Percentiles rank a stretch among this genome's conserved stretches.
Conservation (phyloP, 2,888 invertebrate species). For the Mesorhabditis spiculigera region DNA sequence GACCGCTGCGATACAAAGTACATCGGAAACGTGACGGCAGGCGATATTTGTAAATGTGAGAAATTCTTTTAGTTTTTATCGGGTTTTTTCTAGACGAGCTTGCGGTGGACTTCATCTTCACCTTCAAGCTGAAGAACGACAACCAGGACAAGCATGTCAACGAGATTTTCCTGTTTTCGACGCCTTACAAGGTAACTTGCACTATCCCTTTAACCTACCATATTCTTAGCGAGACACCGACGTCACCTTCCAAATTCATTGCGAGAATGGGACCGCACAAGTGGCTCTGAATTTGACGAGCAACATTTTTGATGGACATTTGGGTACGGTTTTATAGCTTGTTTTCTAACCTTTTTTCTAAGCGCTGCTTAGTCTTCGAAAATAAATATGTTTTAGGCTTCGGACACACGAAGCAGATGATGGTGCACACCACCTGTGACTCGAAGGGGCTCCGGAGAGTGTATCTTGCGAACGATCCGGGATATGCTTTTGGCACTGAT, state of each 20-base stretch:
- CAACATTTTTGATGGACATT: conserved; percentile 26
- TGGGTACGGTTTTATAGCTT: neutral
- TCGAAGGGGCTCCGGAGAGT: conserved; percentile 48
- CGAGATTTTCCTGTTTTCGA: conserved; percentile 93
- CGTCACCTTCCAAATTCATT: conserved; percentile 69
- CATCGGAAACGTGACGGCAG: conserved; percentile 72
- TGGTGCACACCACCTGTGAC: conserved; percentile 43
- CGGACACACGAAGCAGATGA: conserved; percentile 8
- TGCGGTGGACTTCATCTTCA: conserved; percentile 95
- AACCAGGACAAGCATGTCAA: conserved; percentile 84
- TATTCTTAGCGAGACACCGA: conserved; percentile 54
- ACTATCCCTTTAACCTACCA: neutral
- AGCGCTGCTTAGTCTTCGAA: neutral
- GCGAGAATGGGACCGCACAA: conserved; percentile 41
- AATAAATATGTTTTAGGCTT: neutral
- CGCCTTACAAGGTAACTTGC: conserved; percentile 73
- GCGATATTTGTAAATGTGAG: neutral
- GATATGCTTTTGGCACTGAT: conserved; percentile 78
- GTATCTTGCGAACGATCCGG: conserved; percentile 47
- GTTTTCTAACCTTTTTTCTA: neutral
- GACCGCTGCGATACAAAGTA: conserved; percentile 81
- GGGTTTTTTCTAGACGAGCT: conserved; percentile 74
- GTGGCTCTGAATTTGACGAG: conserved; percentile 46
- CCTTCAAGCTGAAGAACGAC: conserved; percentile 93
- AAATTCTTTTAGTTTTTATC: neutral